Evolutionary conservation across 2,888 invertebrate genomes (phyloP).

Genomic region (Agrotis clavis): DNA sequence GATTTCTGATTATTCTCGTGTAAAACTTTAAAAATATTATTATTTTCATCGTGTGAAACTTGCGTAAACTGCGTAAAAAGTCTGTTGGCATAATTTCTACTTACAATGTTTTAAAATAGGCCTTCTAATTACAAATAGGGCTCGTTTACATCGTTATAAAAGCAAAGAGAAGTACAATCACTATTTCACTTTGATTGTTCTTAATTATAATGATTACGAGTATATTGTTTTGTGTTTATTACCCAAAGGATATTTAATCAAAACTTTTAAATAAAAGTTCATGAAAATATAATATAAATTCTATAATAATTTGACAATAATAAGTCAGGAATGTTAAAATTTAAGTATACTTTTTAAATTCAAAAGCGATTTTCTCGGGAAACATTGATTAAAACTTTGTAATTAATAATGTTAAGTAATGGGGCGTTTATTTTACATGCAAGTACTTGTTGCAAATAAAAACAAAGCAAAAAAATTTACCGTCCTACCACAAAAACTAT

Average conservation of each 20-base stretch:
- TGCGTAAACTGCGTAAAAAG: constrained; percentile 31
- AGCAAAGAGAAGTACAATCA: constrained; percentile 14
- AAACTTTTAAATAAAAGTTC: not conserved
- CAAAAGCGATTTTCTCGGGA: no score
- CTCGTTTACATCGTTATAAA: constrained; percentile 4
- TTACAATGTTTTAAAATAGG: constrained; percentile 22
- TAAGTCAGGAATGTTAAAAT: not conserved
- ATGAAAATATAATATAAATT: not conserved
- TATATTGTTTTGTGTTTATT: constrained; percentile 8
- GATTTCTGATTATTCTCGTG: constrained; percentile 18
- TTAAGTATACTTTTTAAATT: no score
- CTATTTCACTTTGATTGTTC: constrained; percentile 23
- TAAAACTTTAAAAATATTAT: constrained; percentile 47
- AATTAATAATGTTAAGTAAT: no score
- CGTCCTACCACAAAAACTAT: no score
- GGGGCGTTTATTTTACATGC: no score
- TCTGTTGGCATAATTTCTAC: constrained; percentile 8
- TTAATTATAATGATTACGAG: constrained; percentile 5
- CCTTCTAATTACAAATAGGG: not conserved
- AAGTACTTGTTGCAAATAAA: no score
- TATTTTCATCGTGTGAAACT: constrained; percentile 14
- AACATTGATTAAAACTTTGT: no score
- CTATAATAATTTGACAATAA: constrained; percentile 25
- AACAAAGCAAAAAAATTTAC: no score
- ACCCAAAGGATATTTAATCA: not conserved